These are phyloP conservation scores for Gopherus flavomarginatus DNA, from an alignment of 2,113 vertebrate species.

Conservation along the genomic window DNA sequence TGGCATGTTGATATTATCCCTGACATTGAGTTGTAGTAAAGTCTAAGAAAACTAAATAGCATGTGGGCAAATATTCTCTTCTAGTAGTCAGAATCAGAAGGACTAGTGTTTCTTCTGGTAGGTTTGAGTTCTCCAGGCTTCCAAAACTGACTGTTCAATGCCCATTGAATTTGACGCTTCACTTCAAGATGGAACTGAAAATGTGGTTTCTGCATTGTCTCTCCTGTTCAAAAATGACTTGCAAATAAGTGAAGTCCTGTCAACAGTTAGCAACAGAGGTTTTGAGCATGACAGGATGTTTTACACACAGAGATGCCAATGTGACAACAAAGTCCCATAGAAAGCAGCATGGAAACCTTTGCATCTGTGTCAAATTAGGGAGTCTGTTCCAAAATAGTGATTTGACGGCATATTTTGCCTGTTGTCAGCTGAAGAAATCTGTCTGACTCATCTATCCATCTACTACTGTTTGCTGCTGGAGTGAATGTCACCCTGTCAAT, in stretches of 20 bases:
- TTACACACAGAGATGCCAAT: constrained; percentile 16
- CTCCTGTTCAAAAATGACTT: constrained; percentile 52
- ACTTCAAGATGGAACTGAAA: constrained; percentile 60
- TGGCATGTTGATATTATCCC: not conserved
- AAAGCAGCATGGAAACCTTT: constrained; percentile 28
- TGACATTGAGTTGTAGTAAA: not conserved
- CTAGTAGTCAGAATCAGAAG: not conserved
- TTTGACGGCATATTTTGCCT: constrained; percentile 59
- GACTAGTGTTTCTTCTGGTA: constrained; percentile 20
- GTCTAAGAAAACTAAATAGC: not conserved
- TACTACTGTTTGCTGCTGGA: constrained; percentile 54
- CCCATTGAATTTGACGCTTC: constrained; percentile 70
- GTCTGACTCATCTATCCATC: constrained; percentile 69
- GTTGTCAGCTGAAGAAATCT: constrained; percentile 62
- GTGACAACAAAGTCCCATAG: constrained; percentile 59
- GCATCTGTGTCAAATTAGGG: constrained; percentile 63
- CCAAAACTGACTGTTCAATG: constrained; percentile 39
- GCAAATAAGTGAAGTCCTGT: constrained; percentile 62
- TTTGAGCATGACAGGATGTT: constrained; percentile 69
- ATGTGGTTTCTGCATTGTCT: not conserved
- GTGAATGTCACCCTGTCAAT: constrained; percentile 70
- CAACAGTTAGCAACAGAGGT: constrained; percentile 56
- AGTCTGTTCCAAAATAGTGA: constrained; percentile 64
- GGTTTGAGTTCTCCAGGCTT: constrained; percentile 47
- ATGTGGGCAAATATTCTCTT: not conserved